These are phyloP conservation scores for Amphiprion clarkii DNA, from an alignment of 2,797 vertebrate species.

Conservation along the genomic window DNA sequence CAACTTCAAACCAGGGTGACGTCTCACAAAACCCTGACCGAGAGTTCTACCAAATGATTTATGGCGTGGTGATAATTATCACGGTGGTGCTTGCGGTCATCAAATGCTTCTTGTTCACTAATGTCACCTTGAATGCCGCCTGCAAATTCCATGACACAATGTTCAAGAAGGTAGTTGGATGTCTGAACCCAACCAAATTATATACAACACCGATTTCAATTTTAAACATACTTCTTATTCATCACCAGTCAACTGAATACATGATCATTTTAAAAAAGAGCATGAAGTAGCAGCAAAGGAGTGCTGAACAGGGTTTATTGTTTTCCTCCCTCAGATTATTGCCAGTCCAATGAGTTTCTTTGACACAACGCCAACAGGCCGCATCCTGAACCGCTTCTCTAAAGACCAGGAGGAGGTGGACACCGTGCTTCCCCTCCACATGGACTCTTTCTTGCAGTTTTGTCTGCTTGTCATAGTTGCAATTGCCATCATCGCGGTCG, in stretches of 20 bases:
- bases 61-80: constrained; percentile 62
- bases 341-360: constrained; percentile 89
- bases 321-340: constrained; percentile 77
- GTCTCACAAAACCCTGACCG: constrained; percentile 76
- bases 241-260: no score
- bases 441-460: constrained; percentile 87
- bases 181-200: neutral
- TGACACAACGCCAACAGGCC: constrained; percentile 87
- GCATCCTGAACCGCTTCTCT: constrained; percentile 90
- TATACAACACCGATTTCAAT: no score
- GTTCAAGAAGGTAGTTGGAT: constrained; percentile 82
- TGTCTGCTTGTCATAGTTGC: constrained; percentile 75
- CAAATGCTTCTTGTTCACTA: constrained; percentile 82
- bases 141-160: constrained; percentile 83
- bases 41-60: constrained; percentile 82
- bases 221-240: no score
- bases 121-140: constrained; percentile 80
- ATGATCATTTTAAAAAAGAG: no score
- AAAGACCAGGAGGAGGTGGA: constrained; percentile 90
- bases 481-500: constrained; percentile 71
- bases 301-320: neutral
- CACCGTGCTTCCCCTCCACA: constrained; percentile 79
- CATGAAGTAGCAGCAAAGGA: no score
- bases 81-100: constrained; percentile 68
- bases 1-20: constrained; percentile 5